Percentiles rank a stretch among this genome's conserved stretches.
Evolutionary conservation across 2,113 vertebrate species (phyloP).

Genomic region (Petromus typicus): DNA sequence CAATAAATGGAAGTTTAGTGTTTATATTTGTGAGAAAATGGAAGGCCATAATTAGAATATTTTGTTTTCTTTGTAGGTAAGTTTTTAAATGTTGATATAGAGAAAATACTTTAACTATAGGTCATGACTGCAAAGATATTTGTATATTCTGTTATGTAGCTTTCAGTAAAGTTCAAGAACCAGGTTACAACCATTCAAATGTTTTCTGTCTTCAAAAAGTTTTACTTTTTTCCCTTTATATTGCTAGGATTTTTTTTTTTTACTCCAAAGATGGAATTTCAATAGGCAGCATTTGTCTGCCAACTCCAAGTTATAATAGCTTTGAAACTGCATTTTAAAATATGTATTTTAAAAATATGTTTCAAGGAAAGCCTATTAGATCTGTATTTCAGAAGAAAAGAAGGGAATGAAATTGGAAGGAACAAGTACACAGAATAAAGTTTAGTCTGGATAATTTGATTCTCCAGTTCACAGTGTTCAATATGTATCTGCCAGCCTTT

Average conservation of each 20-base stretch:
- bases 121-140: background rate
- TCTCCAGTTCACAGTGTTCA: conserved; percentile 62
- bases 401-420: background rate
- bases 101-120: background rate
- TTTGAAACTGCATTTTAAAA: conserved; percentile 76
- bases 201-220: background rate
- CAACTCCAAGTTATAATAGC: conserved; percentile 11
- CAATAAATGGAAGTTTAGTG: background rate
- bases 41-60: background rate
- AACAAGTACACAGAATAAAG: conserved; percentile 22
- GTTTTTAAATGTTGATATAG: conserved; percentile 58
- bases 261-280: conserved; percentile 55
- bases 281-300: conserved; percentile 34
- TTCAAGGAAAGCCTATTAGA: conserved; percentile 61
- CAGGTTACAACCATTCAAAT: conserved; percentile 38
- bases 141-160: conserved; percentile 54
- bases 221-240: conserved; percentile 40
- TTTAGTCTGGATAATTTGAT: conserved; percentile 63
- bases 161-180: conserved; percentile 36
- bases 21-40: background rate
- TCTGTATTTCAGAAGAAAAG: background rate
- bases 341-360: conserved; percentile 46
- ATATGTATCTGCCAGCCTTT: conserved; percentile 22
- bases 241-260: conserved; percentile 49
- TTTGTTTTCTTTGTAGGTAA: background rate